Percentiles rank a stretch among this genome's conserved stretches.
phyloP scores from a whole-genome alignment of 2,888 invertebrate species.

The Plusia festucae region DNA sequence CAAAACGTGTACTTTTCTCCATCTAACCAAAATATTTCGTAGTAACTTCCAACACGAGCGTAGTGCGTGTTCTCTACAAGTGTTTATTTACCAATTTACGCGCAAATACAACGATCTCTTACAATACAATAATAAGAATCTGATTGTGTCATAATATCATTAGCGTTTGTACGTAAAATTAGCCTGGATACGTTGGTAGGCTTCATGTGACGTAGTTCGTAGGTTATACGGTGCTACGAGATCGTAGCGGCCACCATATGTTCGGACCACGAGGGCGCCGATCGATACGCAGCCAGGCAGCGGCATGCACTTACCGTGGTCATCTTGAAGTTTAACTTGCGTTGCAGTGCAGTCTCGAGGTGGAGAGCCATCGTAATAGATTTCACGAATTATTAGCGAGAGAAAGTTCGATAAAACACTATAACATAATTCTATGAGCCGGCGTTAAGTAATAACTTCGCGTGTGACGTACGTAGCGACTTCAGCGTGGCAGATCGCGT shows the following conservation, averaged over 20 bases:
- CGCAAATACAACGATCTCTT: conserved; percentile 50
- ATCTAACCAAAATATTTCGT: conserved; percentile 17
- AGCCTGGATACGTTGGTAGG: conserved; percentile 57
- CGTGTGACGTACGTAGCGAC: conserved; percentile 79
- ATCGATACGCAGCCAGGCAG: conserved; percentile 81
- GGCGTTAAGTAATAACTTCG: conserved; percentile 80
- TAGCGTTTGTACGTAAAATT: conserved; percentile 60
- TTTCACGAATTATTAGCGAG: conserved; percentile 67
- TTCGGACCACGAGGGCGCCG: conserved; percentile 81
- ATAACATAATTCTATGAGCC: conserved; percentile 79
- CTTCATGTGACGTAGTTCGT: conserved; percentile 68
- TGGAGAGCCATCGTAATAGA: conserved; percentile 81
- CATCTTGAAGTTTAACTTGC: conserved; percentile 88
- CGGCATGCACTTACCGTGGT: conserved; percentile 87
- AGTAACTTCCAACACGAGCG: conserved; percentile 42
- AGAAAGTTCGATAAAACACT: conserved; percentile 75
- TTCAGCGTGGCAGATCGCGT: conserved; percentile 85
- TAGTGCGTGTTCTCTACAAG: conserved; percentile 74
- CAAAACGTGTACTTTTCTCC: conserved; percentile 38
- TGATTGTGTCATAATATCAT: conserved; percentile 62
- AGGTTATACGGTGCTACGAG: conserved; percentile 72
- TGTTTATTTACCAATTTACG: conserved; percentile 83
- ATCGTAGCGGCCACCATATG: conserved; percentile 85
- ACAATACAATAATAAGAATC: conserved; percentile 57
- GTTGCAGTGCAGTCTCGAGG: conserved; percentile 87